A percentile compares a stretch with the other conserved stretches of the same genome.
These are phyloP conservation scores for Opisthograptis luteolata DNA, from an alignment of 2,888 invertebrate genomes.

Conservation along the genomic window DNA sequence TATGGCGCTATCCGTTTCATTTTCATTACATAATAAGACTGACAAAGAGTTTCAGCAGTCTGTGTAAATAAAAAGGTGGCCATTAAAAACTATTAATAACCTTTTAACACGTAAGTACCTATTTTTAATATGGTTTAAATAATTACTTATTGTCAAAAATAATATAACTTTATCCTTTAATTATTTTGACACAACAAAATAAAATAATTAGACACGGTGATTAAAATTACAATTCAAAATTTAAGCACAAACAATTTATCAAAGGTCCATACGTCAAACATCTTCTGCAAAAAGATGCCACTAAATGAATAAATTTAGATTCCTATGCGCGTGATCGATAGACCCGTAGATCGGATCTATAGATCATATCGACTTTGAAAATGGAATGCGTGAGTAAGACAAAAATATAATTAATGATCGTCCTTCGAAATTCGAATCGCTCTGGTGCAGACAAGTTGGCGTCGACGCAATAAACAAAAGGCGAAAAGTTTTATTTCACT, in stretches of 20 bases:
- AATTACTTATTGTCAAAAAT: too few species aligned
- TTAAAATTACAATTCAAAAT: constrained; percentile 59
- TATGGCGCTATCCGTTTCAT: too few species aligned
- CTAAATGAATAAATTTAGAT: constrained; percentile 82
- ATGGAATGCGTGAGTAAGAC: constrained; percentile 84
- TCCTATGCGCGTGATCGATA: constrained; percentile 81
- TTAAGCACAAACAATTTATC: constrained; percentile 61
- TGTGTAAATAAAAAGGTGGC: too few species aligned
- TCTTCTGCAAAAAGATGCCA: constrained; percentile 79
- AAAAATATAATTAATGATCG: constrained; percentile 84
- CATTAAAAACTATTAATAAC: too few species aligned
- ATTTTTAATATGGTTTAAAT: too few species aligned
- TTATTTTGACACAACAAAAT: constrained; percentile 10
- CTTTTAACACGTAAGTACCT: too few species aligned
- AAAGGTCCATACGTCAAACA: constrained; percentile 63
- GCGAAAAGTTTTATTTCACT: constrained; percentile 72
- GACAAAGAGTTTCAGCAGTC: too few species aligned
- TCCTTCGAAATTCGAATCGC: constrained; percentile 79
- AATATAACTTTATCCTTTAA: too few species aligned
- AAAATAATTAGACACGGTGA: constrained; percentile 56
- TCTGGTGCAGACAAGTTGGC: constrained; percentile 82
- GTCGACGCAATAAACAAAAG: constrained; percentile 81
- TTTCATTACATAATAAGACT: too few species aligned
- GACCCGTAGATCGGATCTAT: constrained; percentile 82
- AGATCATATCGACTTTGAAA: constrained; percentile 82